phyloP scores from a whole-genome alignment of 2,888 invertebrate species.

The Acrobeloides nanus region DNA sequence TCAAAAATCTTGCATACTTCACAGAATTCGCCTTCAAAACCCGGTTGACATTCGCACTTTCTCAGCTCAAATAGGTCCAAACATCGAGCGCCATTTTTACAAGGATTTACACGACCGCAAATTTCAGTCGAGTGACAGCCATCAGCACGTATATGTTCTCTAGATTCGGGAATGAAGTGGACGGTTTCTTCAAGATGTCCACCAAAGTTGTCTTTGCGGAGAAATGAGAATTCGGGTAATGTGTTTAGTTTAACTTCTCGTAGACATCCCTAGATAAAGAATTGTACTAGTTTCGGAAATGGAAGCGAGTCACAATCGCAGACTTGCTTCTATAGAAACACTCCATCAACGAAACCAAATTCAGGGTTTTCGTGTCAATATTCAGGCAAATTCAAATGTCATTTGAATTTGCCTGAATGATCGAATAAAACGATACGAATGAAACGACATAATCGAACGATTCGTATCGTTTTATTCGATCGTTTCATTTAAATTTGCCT shows the following conservation, averaged over 20 bases:
- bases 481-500: too few relatives aligned
- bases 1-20: constrained; percentile 11
- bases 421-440: too few relatives aligned
- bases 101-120: constrained; percentile 24
- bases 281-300: background rate
- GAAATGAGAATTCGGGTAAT: constrained; percentile 27
- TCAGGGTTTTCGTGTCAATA: too few relatives aligned
- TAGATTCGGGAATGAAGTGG: constrained; percentile 11
- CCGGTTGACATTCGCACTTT: constrained; percentile 22
- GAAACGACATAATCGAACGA: too few relatives aligned
- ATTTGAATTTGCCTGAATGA: too few relatives aligned
- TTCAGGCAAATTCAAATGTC: too few relatives aligned
- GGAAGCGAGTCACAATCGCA: background rate
- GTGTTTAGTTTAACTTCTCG: constrained; percentile 13
- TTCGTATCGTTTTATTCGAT: too few relatives aligned
- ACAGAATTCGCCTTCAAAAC: constrained; percentile 27
- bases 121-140: constrained; percentile 20
- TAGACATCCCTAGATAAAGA: constrained; percentile 30
- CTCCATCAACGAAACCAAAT: background rate
- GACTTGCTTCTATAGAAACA: constrained; percentile 5
- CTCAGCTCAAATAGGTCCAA: constrained; percentile 24
- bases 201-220: constrained; percentile 8
- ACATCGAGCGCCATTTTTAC: constrained; percentile 25
- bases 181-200: constrained; percentile 4
- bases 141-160: constrained; percentile 15